Evolutionary conservation across 2,113 vertebrate species (phyloP).

Genomic region (Chiloscyllium plagiosum): DNA sequence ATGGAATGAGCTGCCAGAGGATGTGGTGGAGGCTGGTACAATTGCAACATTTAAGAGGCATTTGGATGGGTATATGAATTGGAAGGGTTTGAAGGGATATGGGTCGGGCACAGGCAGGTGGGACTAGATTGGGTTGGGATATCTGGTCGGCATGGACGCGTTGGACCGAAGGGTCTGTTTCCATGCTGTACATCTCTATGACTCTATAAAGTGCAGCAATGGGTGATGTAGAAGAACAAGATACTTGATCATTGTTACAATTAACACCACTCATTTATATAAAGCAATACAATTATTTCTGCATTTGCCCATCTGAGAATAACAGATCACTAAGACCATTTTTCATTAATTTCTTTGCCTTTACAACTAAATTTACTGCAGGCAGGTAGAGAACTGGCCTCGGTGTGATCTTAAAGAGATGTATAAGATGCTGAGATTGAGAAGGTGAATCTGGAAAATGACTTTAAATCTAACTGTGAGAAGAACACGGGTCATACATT

Average conservation of each 20-base stretch:
- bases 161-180: too few species aligned
- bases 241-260: neutral
- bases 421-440: too few species aligned
- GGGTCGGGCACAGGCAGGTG: too few species aligned
- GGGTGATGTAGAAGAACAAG: neutral
- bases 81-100: too few species aligned
- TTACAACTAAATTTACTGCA: neutral
- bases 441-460: neutral
- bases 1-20: too few species aligned
- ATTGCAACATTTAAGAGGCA: too few species aligned
- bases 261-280: neutral
- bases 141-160: too few species aligned
- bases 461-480: neutral
- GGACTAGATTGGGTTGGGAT: too few species aligned
- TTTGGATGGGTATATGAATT: too few species aligned
- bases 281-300: neutral
- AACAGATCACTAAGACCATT: neutral
- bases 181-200: too few species aligned
- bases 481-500: neutral
- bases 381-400: neutral
- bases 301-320: neutral
- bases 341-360: neutral
- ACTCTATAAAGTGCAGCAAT: neutral
- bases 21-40: too few species aligned
- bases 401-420: too few species aligned